These are phyloP conservation scores for Allolobophora icterica DNA, from an alignment of 2,888 invertebrate species.

Conservation along the genomic window DNA sequence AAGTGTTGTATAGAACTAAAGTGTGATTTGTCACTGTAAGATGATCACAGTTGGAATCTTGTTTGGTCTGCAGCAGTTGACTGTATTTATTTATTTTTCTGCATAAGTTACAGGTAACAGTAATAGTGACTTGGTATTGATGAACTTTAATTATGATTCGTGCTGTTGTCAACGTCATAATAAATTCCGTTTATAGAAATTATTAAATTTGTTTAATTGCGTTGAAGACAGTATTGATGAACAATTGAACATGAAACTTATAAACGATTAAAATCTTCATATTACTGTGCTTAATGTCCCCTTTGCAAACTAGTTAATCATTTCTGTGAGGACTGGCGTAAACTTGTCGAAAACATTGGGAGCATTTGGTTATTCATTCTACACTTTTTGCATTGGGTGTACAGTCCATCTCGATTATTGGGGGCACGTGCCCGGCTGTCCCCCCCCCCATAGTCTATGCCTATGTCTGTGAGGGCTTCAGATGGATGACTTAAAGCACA, in stretches of 20 bases:
- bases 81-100: too few relatives aligned
- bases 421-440: too few relatives aligned
- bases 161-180: background rate
- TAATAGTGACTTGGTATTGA: background rate
- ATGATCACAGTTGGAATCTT: background rate
- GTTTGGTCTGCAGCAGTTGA: background rate
- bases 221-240: background rate
- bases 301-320: background rate
- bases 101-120: background rate
- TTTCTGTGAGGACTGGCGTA: too few relatives aligned
- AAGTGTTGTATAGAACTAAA: background rate
- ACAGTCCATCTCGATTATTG: too few relatives aligned
- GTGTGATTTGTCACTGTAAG: background rate
- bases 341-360: too few relatives aligned
- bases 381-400: too few relatives aligned
- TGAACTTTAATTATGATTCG: background rate
- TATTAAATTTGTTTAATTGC: background rate
- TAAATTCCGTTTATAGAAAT: background rate
- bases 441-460: too few relatives aligned
- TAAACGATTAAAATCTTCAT: background rate
- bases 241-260: background rate
- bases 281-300: background rate
- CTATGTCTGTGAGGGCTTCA: too few relatives aligned
- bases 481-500: too few relatives aligned
- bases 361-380: too few relatives aligned